phyloP scores from a whole-genome alignment of 2,797 vertebrate genomes.

The Octomys mimax region DNA sequence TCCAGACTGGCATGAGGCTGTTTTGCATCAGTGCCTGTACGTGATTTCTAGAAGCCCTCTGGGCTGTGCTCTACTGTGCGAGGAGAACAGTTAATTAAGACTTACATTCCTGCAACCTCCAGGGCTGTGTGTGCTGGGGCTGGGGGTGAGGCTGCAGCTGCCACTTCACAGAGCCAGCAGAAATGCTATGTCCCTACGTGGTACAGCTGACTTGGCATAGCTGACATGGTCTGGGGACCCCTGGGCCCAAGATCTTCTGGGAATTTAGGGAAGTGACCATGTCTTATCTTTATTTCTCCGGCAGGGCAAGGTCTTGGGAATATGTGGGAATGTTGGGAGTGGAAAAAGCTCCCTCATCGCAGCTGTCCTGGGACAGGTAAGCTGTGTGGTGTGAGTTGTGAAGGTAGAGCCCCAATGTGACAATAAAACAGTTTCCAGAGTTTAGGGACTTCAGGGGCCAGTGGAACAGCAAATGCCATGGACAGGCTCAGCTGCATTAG shows the following conservation, averaged over 20 bases:
- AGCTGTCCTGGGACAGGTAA: constrained; percentile 93
- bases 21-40: background rate
- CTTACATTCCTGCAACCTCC: background rate
- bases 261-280: background rate
- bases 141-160: background rate
- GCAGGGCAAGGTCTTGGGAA: constrained; percentile 92
- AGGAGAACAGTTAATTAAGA: constrained; percentile 11
- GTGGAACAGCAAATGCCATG: background rate
- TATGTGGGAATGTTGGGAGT: constrained; percentile 94
- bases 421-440: background rate
- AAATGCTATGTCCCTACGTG: background rate
- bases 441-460: background rate
- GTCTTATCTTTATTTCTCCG: constrained; percentile 14
- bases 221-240: background rate
- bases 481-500: background rate
- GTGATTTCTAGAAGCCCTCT: constrained; percentile 18
- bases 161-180: background rate
- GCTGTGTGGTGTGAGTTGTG: background rate
- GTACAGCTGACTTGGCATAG: background rate
- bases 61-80: background rate
- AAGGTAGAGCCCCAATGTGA: rapidly evolving
- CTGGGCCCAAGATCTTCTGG: background rate
- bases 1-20: background rate
- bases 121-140: background rate
- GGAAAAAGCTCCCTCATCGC: constrained; percentile 93